Evolutionary conservation across 2,888 invertebrate species (phyloP).

Genomic region (Automeris io): DNA sequence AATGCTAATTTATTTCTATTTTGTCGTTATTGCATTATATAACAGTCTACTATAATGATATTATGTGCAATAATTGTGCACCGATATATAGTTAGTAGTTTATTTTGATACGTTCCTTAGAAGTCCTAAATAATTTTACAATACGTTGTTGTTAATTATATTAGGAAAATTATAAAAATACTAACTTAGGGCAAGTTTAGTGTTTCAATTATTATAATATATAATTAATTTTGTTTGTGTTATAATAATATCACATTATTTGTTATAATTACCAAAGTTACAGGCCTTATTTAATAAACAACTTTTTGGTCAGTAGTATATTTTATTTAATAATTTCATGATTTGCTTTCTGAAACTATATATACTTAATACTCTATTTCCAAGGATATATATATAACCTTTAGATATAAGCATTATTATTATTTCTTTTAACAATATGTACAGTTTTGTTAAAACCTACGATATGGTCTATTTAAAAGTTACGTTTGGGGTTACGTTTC

Average conservation of each 20-base stretch:
- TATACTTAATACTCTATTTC: too few relatives aligned
- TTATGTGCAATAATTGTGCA: not conserved
- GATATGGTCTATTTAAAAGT: too few relatives aligned
- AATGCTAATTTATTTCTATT: not conserved
- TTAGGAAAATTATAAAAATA: conserved; percentile 10
- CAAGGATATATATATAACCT: too few relatives aligned
- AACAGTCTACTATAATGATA: not conserved
- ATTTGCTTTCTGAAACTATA: too few relatives aligned
- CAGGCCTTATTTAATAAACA: too few relatives aligned
- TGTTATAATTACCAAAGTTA: conserved; percentile 6
- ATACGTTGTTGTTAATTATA: conserved; percentile 12
- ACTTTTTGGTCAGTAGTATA: too few relatives aligned
- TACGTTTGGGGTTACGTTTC: too few relatives aligned
- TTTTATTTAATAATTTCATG: too few relatives aligned
- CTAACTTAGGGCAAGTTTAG: conserved; percentile 1
- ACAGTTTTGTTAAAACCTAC: too few relatives aligned
- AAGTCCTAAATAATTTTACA: conserved; percentile 18
- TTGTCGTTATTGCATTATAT: not conserved
- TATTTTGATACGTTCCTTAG: conserved; percentile 18
- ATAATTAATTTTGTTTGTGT: conserved; percentile 5
- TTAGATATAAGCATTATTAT: too few relatives aligned
- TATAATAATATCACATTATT: conserved; percentile 7
- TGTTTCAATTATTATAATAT: conserved; percentile 6
- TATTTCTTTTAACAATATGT: too few relatives aligned
- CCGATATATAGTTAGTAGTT: conserved; percentile 1